Conservation (phyloP, 2,888 invertebrate genomes). For the Thecophora atra region DNA sequence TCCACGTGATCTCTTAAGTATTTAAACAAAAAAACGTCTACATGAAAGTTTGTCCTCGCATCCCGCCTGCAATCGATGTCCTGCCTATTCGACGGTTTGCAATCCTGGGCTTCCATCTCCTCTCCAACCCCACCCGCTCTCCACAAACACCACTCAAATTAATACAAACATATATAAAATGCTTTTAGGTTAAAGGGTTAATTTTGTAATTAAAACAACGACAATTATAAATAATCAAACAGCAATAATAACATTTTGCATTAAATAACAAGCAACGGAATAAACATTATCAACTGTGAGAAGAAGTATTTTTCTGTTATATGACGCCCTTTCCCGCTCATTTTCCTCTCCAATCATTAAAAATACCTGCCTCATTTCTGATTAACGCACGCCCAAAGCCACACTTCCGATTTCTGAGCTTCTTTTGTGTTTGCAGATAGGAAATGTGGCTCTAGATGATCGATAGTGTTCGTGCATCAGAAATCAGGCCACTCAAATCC, state of each 20-base stretch:
- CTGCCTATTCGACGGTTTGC: background rate
- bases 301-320: conserved; percentile 20
- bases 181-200: conserved; percentile 66
- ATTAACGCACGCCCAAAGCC: too few relatives aligned
- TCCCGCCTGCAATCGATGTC: background rate
- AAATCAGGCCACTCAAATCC: background rate
- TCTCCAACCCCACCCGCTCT: conserved; percentile 16
- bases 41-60: background rate
- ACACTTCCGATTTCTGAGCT: too few relatives aligned
- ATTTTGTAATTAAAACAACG: conserved; percentile 61
- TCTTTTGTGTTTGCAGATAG: too few relatives aligned
- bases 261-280: conserved; percentile 16
- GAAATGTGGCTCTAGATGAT: too few relatives aligned
- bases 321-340: background rate
- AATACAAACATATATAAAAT: conserved; percentile 48
- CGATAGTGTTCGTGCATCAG: too few relatives aligned
- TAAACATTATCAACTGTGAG: background rate
- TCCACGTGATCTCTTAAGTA: conserved; percentile 11
- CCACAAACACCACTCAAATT: conserved; percentile 46
- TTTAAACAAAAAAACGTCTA: conserved; percentile 14
- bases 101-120: conserved; percentile 21
- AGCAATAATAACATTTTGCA: background rate
- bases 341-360: conserved; percentile 2
- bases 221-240: background rate
- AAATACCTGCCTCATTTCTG: conserved; percentile 9